Base-by-base conservation (phyloP, 35 echinoderm and acorn worm genomes). In the Nesometra sesokonis region DNA sequence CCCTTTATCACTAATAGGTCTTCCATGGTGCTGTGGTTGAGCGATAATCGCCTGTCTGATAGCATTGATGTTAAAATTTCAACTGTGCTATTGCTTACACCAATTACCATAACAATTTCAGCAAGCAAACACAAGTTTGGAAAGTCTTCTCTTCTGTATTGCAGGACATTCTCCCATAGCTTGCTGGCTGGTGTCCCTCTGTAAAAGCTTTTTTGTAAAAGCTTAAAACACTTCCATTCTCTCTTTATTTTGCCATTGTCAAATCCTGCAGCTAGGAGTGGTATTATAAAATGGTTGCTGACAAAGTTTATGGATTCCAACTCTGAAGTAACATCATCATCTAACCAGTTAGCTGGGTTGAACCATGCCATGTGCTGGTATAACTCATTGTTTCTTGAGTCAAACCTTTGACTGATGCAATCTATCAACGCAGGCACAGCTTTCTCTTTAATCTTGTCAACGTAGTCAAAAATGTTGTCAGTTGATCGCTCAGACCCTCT, bases 301-400 rank as follows among this genome's bases (percentile, higher is more conserved):
- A 83, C 17, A 33, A 52, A 57, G 76, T 88, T 35, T 29, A 93
- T n/a, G 13, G 79, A 37, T 78, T 83, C 80, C 52, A 88, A 29
- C 76, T 92, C 91, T 80, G 78, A 21, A 29, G 80, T 76, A n/a
- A 21, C 17, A 27, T 38, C 80, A 36, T 85, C 91, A 87, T 30
- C 36, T 46, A 77, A 88, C 91, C 91, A 93, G 57, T 93, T 93
- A 32, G 91, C 91, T 35, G 86, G 91, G 76, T 93, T 83, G 34
- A 93, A 7, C 86, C 91, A 93, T 38, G 76, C 33, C 91, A 93
- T 93, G 77, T 88, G 80, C 35, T 85, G 33, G 32, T 78, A 88
- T 82, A 93, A 35, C 30, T 81, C 35, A 57, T 78, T 76, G 13
- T 35, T 93, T 82, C 88, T 84, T 33, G 90, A 84, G 29, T 32